Evolutionary conservation across 2,113 vertebrate genomes (phyloP).

Genomic region (Pseudopipra pipra): DNA sequence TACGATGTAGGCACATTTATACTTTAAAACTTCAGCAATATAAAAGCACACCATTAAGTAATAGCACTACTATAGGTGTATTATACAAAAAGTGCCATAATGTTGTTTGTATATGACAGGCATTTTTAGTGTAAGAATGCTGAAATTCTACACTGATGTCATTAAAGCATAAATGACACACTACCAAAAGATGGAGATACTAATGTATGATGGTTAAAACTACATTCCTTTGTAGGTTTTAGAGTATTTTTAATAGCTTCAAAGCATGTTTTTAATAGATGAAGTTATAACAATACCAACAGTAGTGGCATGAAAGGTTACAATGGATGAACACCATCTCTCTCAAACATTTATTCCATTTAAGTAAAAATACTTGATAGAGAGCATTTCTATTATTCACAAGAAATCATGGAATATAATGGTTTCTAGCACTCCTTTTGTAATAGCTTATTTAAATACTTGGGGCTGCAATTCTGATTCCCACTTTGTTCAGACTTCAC

Average conservation of each 20-base stretch:
- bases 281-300: constrained; percentile 69
- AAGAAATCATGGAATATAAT: constrained; percentile 75
- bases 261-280: constrained; percentile 62
- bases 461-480: constrained; percentile 73
- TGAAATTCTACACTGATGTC: constrained; percentile 69
- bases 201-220: constrained; percentile 65
- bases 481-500: constrained; percentile 72
- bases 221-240: constrained; percentile 62
- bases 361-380: constrained; percentile 77
- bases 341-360: constrained; percentile 76
- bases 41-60: constrained; percentile 62
- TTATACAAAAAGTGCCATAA: constrained; percentile 70
- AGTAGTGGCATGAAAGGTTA: constrained; percentile 72
- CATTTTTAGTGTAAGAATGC: constrained; percentile 69
- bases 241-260: constrained; percentile 66
- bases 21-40: constrained; percentile 62
- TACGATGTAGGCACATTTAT: constrained; percentile 40
- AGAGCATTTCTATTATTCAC: constrained; percentile 75
- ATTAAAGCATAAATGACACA: constrained; percentile 66
- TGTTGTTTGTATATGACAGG: constrained; percentile 73
- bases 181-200: constrained; percentile 36
- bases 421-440: constrained; percentile 72
- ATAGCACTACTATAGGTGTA: constrained; percentile 60
- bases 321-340: constrained; percentile 67
- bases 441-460: constrained; percentile 81